Evolutionary conservation across 2,113 vertebrate genomes (phyloP), one percentile per base, ranked within the genome.

Genomic region (Cryptotis parvus): DNA sequence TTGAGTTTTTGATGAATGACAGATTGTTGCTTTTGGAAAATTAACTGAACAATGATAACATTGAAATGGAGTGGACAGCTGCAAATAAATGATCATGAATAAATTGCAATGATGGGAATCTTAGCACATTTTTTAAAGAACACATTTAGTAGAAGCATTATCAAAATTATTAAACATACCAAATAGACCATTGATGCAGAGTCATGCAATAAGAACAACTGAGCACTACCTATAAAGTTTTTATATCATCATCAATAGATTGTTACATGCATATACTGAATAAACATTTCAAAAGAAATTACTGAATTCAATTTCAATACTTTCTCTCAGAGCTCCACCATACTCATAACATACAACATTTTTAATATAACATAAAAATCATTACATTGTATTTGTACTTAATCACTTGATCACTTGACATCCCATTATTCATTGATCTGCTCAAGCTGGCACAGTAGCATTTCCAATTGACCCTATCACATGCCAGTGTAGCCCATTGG

Each of bases 1-100:
- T 65, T 63, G 84, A 91, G 72, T 89, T 90, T 94, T 92, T 61
- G 15, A 55, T 76, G 52, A 95, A 91, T 94, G 87, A 80, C 89
- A 94, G 43, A 92, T 84, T 79, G 81, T 35, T 93, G 43, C n/a
- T 33, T 91, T 84, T 70, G 49, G 65, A 85, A 61, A 79, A 87
- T 85, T 89, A 94, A 79, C 65, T 90, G 73, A 78, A 33, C 49
- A 79, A 3, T 87, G 74, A 68, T 84, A 96, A 91, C 65, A 85
- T 3, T 92, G 58, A 92, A 91, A 65, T 65, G 39, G 39, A 89
- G 20, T 92, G 27, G 84, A 81, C 45, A 84, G 27, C 11, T 86
- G 20, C 11, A 79, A 91, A 89, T 87, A 70, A 92, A 89, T 91
- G 72, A 89, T 81, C 24, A 49, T 92, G 87, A 92, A 86, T 92